Base-by-base conservation (phyloP, 2,888 invertebrate species). In the Tachystola acroxantha region DNA sequence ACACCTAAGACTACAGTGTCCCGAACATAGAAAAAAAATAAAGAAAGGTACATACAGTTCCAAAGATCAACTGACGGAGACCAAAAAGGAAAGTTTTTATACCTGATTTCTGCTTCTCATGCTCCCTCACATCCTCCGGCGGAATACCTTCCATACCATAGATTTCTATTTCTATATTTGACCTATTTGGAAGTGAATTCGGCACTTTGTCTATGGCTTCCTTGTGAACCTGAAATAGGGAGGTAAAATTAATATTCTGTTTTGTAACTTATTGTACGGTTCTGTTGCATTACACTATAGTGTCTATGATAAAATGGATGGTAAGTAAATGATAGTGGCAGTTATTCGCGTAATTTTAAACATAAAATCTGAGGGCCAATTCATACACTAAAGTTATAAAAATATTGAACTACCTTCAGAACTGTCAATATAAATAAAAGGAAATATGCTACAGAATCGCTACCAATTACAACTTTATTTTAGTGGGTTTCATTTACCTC, bases 71-170 rank as follows among this genome's bases (percentile, higher is more conserved):
- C 64, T 59, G 66, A 57, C 53, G 60, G 47, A 29, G 48, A 52
- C 40, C 46, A 51, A 60, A 65, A 55, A 40, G 45, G 62, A 60
- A 50, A 46, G 41, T 67, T 67, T 77, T 75, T 80, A 82, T 85
- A 88, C 88, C 88, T 81, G 90, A 88, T 71, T 96, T 94, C 71
- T 95, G 94, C 59, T 93, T 91, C 82, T 98, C 98, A 82, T 98
- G 98, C 70, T 97, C 96, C 72, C 94, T 94, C 46, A 97, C 77
- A 88, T 99, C 98, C 60, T 95, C 96, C 37, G 95, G 92, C 19
- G 99, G 99, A 65, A 99, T 99, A 57, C 99, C 99, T 90, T 99
- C 99, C 99, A 99, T 99, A 53, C 99, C 99, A 89, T 99, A 99
- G 68, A 99, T 99, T 90, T 99, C 99, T 78, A 99, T 96, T 88